Base-by-base conservation (phyloP, 2,113 vertebrate genomes). In the Lepus europaeus region DNA sequence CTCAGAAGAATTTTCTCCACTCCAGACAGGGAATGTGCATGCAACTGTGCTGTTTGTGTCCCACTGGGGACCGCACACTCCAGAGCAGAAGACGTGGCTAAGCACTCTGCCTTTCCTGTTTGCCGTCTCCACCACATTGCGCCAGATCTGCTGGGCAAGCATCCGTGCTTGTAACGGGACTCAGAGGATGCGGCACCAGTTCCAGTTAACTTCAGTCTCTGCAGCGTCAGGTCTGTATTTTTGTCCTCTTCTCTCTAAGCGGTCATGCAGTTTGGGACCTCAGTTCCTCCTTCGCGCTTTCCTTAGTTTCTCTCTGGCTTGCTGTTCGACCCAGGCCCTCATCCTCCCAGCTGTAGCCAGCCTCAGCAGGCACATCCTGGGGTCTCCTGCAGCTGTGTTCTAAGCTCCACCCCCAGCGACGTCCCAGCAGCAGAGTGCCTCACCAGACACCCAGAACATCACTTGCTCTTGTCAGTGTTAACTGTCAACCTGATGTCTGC, bases 341-440 rank as follows among this genome's bases (percentile, higher is more conserved):
- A 17, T 39, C 4, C 7, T 77, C 4, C 69, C 20, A 45, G 69
- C 45, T 45, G 27, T 14, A 66, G 10, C 6, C 72, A 23, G 14
- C 14, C 19, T 59, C 11, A 4, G 8, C 31, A 82, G 10, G 9
- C 19, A 3, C 0, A 0, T 22, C 19, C 2, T 33, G 5, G 20
- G 4, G 27, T 69, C 13, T 25, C 9, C 14, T 4, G 19, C 49
- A 29, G 14, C 5, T 4, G 6, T 45, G 51, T 64, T 53, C 83
- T 63, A 49, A 49, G 53, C 14, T 33, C 12, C 12, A 19, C 25
- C 9, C 49, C 25, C 13, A 27, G 4, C 4, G 19, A 12, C 25
- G 1, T 4, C 64, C 27, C 0, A 20, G 72, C 17, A 11, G n/a
- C 10, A 61, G 10, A 8, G 0, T 0, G 0, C 5, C 9, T 53